Conservation (phyloP, 1,140 invertebrate species). For the Cataglyphis hispanica region DNA sequence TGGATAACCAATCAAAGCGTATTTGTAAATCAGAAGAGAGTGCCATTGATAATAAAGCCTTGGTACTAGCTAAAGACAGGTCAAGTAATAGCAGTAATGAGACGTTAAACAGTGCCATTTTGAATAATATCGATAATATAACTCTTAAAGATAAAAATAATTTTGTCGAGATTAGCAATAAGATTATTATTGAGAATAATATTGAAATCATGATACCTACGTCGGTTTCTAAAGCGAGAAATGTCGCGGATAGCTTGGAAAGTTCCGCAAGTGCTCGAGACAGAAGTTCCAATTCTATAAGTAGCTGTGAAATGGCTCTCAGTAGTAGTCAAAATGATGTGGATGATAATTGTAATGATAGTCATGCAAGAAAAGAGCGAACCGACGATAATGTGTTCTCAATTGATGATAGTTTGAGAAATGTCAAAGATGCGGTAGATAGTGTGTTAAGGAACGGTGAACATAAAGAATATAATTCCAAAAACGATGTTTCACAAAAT, state of each 20-base stretch:
- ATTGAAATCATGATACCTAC: constrained; percentile 85
- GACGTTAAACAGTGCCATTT: constrained; percentile 77
- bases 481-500: constrained; percentile 31
- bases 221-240: constrained; percentile 81
- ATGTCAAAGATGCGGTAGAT: constrained; percentile 44
- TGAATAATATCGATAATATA: constrained; percentile 65
- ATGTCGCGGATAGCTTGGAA: constrained; percentile 72
- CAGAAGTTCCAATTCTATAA: constrained; percentile 85
- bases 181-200: constrained; percentile 74
- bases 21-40: constrained; percentile 85
- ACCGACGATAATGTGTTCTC: constrained; percentile 55
- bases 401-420: constrained; percentile 55
- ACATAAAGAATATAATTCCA: constrained; percentile 19
- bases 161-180: constrained; percentile 30
- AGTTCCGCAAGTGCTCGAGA: constrained; percentile 76
- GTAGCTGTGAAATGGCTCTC: constrained; percentile 86
- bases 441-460: constrained; percentile 59
- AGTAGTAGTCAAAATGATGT: constrained; percentile 81
- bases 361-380: constrained; percentile 72
- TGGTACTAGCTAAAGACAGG: constrained; percentile 76
- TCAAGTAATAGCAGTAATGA: constrained; percentile 81
- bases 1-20: constrained; percentile 81
- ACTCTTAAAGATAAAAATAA: constrained; percentile 47
- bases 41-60: constrained; percentile 81
- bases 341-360: constrained; percentile 80